A percentile compares a stretch with the other conserved stretches of the same genome.
Conservation (phyloP, 2,888 invertebrate species). For the Pharmacophagus antenor region DNA sequence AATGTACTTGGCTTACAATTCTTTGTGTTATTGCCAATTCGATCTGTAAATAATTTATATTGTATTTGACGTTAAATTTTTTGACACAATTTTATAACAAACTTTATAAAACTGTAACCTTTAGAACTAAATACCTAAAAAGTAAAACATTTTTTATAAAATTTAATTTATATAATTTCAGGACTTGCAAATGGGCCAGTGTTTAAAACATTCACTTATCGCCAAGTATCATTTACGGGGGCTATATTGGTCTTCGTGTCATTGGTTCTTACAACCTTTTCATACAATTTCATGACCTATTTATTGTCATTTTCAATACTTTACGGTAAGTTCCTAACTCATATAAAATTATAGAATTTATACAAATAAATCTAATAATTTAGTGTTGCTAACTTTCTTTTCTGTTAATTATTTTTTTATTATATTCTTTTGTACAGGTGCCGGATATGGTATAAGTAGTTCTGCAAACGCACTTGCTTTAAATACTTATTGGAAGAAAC, state of each 20-base stretch:
- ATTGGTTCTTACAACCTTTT: conserved; percentile 81
- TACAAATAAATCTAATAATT: not conserved
- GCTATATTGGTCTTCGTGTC: conserved; percentile 81
- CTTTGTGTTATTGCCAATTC: too few relatives aligned
- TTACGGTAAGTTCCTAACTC: conserved; percentile 79
- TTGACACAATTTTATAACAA: too few relatives aligned
- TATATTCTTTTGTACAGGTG: conserved; percentile 65
- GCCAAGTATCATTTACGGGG: conserved; percentile 84
- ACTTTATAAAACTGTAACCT: too few relatives aligned
- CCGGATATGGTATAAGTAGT: conserved; percentile 84
- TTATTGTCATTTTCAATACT: conserved; percentile 84
- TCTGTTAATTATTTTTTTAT: conserved; percentile 3
- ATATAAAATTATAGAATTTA: not conserved
- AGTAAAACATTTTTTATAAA: too few relatives aligned
- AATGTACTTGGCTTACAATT: too few relatives aligned
- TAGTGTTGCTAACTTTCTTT: not conserved
- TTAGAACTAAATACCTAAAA: too few relatives aligned
- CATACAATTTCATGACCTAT: conserved; percentile 83
- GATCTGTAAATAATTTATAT: too few relatives aligned
- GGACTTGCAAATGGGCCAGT: conserved; percentile 87
- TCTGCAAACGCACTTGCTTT: conserved; percentile 86
- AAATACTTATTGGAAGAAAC: conserved; percentile 87
- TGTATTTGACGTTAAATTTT: too few relatives aligned
- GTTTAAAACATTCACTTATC: conserved; percentile 84
- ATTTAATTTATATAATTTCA: conserved; percentile 65